Evolutionary conservation across 2,888 invertebrate genomes (phyloP).

Genomic region (Napeogenes sylphis): DNA sequence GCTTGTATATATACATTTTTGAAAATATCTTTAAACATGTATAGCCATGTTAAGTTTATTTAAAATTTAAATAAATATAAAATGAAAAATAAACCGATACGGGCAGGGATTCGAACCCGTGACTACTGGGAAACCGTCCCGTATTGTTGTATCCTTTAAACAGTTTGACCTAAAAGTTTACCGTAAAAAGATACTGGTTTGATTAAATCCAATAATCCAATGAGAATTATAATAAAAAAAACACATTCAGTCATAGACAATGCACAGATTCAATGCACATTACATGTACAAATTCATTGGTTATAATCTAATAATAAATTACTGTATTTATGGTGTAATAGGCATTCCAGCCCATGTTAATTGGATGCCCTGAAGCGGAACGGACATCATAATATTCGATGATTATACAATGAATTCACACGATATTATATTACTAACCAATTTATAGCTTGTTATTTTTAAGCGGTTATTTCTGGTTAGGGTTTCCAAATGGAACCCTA

Average conservation of each 20-base stretch:
- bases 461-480: too few relatives aligned
- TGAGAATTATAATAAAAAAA: background rate
- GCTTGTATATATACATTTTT: too few relatives aligned
- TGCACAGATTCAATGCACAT: background rate
- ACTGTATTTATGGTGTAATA: conserved; percentile 29
- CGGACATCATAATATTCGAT: conserved; percentile 26
- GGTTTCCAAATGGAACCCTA: too few relatives aligned
- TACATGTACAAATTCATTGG: conserved; percentile 1
- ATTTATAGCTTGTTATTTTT: background rate
- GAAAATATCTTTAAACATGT: too few relatives aligned
- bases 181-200: too few relatives aligned
- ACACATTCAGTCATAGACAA: background rate
- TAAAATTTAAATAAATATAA: too few relatives aligned
- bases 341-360: conserved; percentile 27
- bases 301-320: conserved; percentile 21
- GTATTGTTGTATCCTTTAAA: too few relatives aligned
- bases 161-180: too few relatives aligned
- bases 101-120: too few relatives aligned
- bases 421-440: background rate
- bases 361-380: conserved; percentile 30
- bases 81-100: too few relatives aligned
- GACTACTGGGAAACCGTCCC: too few relatives aligned
- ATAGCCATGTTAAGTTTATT: too few relatives aligned
- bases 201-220: background rate
- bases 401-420: conserved; percentile 20